Conservation (phyloP, 2,797 vertebrate species). For the Gastrophryne carolinensis region DNA sequence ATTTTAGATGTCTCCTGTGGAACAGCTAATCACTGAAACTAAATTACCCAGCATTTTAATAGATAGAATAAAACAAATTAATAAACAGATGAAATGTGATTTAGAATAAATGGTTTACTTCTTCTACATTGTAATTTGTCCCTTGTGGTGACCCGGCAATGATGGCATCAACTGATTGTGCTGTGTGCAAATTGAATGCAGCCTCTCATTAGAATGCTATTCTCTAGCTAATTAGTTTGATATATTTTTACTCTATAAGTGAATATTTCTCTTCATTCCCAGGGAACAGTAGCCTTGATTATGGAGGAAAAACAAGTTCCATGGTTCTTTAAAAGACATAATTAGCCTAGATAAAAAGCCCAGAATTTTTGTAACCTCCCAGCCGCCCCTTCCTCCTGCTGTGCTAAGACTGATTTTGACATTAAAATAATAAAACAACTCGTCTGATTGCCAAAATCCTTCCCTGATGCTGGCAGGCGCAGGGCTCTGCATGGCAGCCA, state of each 20-base stretch:
- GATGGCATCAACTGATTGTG: not conserved
- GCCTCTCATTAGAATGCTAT: not conserved
- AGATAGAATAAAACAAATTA: not conserved
- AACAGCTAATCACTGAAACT: not conserved
- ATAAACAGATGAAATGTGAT: not conserved
- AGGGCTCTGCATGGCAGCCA: too few relatives aligned
- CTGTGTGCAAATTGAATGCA: not conserved
- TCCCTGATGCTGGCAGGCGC: too few relatives aligned
- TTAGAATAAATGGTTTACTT: not conserved
- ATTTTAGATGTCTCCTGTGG: not conserved
- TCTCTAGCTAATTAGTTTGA: not conserved
- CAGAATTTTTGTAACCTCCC: too few relatives aligned
- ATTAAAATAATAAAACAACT: too few relatives aligned
- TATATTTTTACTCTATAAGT: not conserved
- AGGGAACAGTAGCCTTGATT: not conserved
- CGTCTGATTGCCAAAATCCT: too few relatives aligned
- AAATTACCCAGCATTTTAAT: not conserved
- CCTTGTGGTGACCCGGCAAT: not conserved
- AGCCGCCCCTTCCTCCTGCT: too few relatives aligned
- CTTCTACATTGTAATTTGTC: not conserved
- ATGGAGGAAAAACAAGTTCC: not conserved
- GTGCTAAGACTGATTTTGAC: too few relatives aligned
- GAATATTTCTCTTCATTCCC: not conserved
- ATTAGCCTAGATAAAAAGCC: too few relatives aligned
- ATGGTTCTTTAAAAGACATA: not conserved